A percentile compares a stretch with the other conserved stretches of the same genome.
Conservation (phyloP, 2,797 vertebrate species). For the Sebastes taczanowskii region DNA sequence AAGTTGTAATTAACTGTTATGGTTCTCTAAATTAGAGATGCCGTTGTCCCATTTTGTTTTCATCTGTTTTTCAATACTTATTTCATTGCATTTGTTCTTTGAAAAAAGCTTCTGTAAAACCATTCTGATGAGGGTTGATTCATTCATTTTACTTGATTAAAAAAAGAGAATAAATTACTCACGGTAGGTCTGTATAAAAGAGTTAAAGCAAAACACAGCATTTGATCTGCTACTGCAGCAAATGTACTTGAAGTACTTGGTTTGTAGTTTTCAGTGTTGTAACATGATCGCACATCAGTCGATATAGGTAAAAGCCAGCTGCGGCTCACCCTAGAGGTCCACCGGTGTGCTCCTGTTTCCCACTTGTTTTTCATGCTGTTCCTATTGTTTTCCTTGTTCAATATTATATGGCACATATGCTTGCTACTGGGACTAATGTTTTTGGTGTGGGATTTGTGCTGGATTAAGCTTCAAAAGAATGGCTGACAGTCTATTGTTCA, state of each 20-base stretch:
- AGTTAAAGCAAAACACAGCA: neutral
- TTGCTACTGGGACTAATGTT: slow-evolving; percentile 71
- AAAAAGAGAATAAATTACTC: neutral
- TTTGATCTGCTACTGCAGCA: slow-evolving; percentile 16
- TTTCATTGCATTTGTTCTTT: neutral
- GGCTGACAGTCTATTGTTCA: slow-evolving; percentile 71
- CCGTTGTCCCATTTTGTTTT: neutral
- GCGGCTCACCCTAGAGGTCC: slow-evolving; percentile 50
- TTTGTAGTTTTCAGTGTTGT: slow-evolving; percentile 32
- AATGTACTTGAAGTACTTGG: slow-evolving; percentile 19
- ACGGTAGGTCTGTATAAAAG: neutral
- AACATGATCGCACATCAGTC: slow-evolving; percentile 44
- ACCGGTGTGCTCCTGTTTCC: slow-evolving; percentile 47
- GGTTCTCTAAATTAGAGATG: neutral
- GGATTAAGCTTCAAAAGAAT: slow-evolving; percentile 80
- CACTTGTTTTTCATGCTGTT: slow-evolving; percentile 71
- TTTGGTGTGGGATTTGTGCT: slow-evolving; percentile 78
- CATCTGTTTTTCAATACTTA: neutral
- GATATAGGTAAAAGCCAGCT: slow-evolving; percentile 62
- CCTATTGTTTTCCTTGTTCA: slow-evolving; percentile 75
- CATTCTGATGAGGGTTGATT: neutral
- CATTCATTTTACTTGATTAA: neutral
- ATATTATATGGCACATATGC: slow-evolving; percentile 80
- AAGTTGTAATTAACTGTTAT: neutral
- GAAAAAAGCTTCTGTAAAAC: neutral